phyloP scores from a whole-genome alignment of 2,888 invertebrate species.

The Drosophila anomalata region DNA sequence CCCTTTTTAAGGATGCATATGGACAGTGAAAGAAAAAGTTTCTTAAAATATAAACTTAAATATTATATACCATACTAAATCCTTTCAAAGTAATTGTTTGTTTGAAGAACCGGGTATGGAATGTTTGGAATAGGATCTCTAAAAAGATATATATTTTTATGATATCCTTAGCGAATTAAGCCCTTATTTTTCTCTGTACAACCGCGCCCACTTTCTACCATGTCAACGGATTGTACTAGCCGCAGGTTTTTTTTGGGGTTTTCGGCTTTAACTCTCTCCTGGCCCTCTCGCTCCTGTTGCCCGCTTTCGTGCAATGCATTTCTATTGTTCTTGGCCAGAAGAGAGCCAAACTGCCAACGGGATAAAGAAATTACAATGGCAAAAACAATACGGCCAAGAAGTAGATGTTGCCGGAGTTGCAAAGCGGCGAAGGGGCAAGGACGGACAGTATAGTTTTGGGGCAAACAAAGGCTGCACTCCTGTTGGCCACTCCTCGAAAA shows the following conservation, averaged over 20 bases:
- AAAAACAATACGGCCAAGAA: conserved; percentile 26
- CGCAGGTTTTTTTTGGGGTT: conserved; percentile 50
- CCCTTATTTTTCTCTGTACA: conserved; percentile 6
- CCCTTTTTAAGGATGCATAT: conserved; percentile 32
- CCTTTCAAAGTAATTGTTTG: too few species aligned
- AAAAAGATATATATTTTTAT: too few species aligned
- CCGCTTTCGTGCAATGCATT: conserved; percentile 69
- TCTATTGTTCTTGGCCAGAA: conserved; percentile 66
- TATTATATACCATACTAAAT: too few species aligned
- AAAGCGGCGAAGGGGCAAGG: not conserved
- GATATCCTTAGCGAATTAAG: not conserved
- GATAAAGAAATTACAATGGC: conserved; percentile 53
- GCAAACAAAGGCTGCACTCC: conserved; percentile 52
- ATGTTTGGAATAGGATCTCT: too few species aligned
- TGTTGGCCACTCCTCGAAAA: conserved; percentile 75
- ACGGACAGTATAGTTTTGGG: conserved; percentile 4
- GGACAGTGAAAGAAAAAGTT: not conserved
- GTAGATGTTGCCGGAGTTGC: not conserved
- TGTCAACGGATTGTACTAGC: conserved; percentile 62
- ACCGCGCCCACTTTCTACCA: conserved; percentile 56
- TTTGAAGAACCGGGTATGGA: too few species aligned
- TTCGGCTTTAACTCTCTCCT: conserved; percentile 25
- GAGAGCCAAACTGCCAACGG: conserved; percentile 50
- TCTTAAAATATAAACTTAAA: too few species aligned
- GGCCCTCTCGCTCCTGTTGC: conserved; percentile 45